Evolutionary conservation across 1,140 invertebrate species (phyloP).

Genomic region (Cydia fagiglandana): DNA sequence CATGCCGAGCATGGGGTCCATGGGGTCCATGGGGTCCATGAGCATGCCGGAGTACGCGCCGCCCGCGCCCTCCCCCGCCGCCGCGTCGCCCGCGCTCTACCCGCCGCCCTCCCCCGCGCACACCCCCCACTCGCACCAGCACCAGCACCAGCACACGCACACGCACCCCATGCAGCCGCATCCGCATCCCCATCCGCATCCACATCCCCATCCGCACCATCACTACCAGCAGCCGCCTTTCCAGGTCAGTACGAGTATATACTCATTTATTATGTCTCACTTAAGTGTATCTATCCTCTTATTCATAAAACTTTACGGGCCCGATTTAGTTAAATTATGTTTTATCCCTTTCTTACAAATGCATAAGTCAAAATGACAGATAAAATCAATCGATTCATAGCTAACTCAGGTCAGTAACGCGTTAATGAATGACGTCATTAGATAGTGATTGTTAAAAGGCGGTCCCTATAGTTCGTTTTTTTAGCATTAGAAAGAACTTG

Average conservation of each 20-base stretch:
- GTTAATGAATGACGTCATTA: too few relatives aligned
- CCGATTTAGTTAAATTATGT: too few relatives aligned
- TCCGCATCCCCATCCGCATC: conserved; percentile 63
- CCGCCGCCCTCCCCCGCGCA: conserved; percentile 72
- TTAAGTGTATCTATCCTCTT: too few relatives aligned
- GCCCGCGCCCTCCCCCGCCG: conserved; percentile 64
- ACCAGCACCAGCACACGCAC: conserved; percentile 46
- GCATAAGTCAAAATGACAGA: too few relatives aligned
- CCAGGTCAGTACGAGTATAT: conserved; percentile 57
- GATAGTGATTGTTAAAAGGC: too few relatives aligned
- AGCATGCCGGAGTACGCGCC: conserved; percentile 51
- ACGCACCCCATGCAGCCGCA: conserved; percentile 60
- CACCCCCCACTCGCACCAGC: conserved; percentile 47
- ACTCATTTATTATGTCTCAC: neutral
- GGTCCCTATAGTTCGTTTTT: too few relatives aligned
- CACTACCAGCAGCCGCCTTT: conserved; percentile 69
- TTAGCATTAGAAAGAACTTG: too few relatives aligned
- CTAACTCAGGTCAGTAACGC: too few relatives aligned
- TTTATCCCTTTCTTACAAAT: too few relatives aligned
- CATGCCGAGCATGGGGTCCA: conserved; percentile 41
- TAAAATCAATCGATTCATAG: too few relatives aligned
- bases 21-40: conserved; percentile 35
- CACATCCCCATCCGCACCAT: conserved; percentile 60
- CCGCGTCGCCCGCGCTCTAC: conserved; percentile 65
- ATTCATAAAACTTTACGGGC: too few relatives aligned